Percentiles rank a stretch among this genome's conserved stretches.
These are phyloP conservation scores for Ceriagrion tenellum DNA, from an alignment of 2,888 invertebrate genomes.

Conservation along the genomic window DNA sequence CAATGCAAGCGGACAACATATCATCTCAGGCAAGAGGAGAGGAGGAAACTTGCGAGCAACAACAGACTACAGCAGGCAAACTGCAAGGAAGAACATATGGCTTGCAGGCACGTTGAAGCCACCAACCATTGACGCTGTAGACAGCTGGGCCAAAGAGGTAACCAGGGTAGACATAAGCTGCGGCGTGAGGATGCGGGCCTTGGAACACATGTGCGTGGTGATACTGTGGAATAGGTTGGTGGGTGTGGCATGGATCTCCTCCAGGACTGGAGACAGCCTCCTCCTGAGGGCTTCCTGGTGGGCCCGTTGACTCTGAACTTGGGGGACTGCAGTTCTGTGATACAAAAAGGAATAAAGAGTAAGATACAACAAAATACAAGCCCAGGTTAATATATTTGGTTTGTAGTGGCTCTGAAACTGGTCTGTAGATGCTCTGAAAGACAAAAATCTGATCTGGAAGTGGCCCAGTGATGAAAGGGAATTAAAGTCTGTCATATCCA, in stretches of 20 bases:
- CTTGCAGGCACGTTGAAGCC: slow-evolving; percentile 36
- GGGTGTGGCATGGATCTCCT: slow-evolving; percentile 68
- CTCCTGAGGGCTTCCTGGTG: slow-evolving; percentile 74
- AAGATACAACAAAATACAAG: neutral
- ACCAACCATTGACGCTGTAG: slow-evolving; percentile 79
- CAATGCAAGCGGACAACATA: neutral
- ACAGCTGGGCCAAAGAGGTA: slow-evolving; percentile 80
- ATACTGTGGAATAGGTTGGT: slow-evolving; percentile 69
- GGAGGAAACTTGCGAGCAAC: neutral
- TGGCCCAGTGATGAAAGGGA: no score
- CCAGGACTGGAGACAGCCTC: slow-evolving; percentile 71
- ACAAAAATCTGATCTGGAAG: no score
- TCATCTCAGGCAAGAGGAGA: slow-evolving; percentile 10
- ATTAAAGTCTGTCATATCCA: no score
- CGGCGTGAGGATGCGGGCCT: slow-evolving; percentile 67
- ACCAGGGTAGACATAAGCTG: slow-evolving; percentile 78
- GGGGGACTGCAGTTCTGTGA: slow-evolving; percentile 74
- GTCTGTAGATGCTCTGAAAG: no score
- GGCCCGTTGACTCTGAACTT: slow-evolving; percentile 74
- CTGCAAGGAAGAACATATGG: slow-evolving; percentile 28
- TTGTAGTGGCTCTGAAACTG: no score
- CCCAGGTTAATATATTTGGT: no score
- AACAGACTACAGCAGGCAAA: slow-evolving; percentile 48
- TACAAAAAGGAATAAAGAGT: neutral
- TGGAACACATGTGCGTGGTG: slow-evolving; percentile 59